Base-by-base conservation (phyloP, 1,140 invertebrate genomes). In the Rhagoletis zephyria region DNA sequence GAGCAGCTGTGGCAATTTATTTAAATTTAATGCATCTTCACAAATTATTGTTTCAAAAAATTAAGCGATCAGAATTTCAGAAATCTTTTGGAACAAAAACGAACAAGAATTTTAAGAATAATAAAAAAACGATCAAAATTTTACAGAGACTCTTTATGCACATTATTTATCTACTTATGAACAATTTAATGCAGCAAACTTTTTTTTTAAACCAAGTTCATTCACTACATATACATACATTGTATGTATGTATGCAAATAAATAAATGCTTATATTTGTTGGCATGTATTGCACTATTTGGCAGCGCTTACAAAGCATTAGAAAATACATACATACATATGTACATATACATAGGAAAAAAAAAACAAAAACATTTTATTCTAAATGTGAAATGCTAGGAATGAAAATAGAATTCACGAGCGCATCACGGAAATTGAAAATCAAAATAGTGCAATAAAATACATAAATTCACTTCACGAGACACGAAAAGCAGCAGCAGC, bases 341-440 rank as follows among this genome's bases (percentile, higher is more conserved):
- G 30, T 30, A 1, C 1, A 30, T 30, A 30, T 40, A 1, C 3
- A 64, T 19, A 19, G 3, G n/a, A n/a, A 19, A 42, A 67, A 42
- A 40, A 42, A 42, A 67, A 2, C 65, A 67, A 42, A 48, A 48
- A 48, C 45, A 48, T n/a, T 0, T 5, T 19, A 10, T 59, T 81
- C 74, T 81, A 56, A 81, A 48, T 56, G 9, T 30, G 51, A 81
- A 56, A 48, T 81, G 74, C 48, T 2, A 7, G 45, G 4, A 19
- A 51, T 51, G 16, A 56, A 81, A 81, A 81, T 81, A 81, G 74
- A 81, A 56, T 59, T 51, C 74, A 81, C 74, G 74, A 81, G 74
- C 45, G 48, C 12, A 56, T 51, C 19, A 6, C 74, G 74, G 19
- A 81, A 81, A 56, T 81, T n/a, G 19, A 81, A 56, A 81, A 56